A percentile compares a stretch with the other conserved stretches of the same genome.
Evolutionary conservation across 2,797 vertebrate genomes (phyloP).

Genomic region (Galaxias olidus): DNA sequence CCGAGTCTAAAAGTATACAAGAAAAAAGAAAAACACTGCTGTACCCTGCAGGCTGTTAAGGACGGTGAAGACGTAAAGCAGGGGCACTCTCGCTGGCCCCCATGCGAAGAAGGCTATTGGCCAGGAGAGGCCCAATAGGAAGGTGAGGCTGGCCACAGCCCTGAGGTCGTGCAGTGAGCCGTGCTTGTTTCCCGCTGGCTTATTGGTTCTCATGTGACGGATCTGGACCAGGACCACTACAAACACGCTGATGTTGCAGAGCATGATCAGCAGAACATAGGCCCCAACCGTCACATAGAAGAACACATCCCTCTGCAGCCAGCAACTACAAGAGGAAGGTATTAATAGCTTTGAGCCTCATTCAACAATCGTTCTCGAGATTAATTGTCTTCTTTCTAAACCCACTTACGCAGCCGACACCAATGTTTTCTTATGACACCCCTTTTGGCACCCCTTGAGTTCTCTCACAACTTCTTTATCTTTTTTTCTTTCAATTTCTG

Average conservation of each 20-base stretch:
- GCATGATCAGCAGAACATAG: constrained; percentile 80
- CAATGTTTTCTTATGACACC: too few species aligned
- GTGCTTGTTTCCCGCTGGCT: constrained; percentile 28
- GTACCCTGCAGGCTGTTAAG: constrained; percentile 88
- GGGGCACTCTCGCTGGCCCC: constrained; percentile 71
- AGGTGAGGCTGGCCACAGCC: constrained; percentile 80
- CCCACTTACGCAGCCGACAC: too few species aligned
- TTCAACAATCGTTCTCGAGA: too few species aligned
- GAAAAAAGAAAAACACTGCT: not conserved
- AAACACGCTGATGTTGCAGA: constrained; percentile 82
- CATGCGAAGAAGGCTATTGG: constrained; percentile 81
- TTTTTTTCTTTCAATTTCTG: too few species aligned
- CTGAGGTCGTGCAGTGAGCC: constrained; percentile 74
- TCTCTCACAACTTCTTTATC: too few species aligned
- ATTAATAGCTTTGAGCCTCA: too few species aligned
- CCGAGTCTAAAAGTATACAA: too few species aligned
- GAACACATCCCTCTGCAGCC: constrained; percentile 67
- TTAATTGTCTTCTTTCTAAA: too few species aligned
- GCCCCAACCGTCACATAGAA: constrained; percentile 83
- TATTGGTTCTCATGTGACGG: constrained; percentile 71
- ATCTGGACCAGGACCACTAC: constrained; percentile 84
- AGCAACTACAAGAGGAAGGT: constrained; percentile 69
- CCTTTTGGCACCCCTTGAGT: too few species aligned
- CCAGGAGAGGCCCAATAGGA: constrained; percentile 89
- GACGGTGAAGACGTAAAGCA: constrained; percentile 86